Base-by-base conservation (phyloP, 1,140 invertebrate genomes). In the Euura saliciscinereae region DNA sequence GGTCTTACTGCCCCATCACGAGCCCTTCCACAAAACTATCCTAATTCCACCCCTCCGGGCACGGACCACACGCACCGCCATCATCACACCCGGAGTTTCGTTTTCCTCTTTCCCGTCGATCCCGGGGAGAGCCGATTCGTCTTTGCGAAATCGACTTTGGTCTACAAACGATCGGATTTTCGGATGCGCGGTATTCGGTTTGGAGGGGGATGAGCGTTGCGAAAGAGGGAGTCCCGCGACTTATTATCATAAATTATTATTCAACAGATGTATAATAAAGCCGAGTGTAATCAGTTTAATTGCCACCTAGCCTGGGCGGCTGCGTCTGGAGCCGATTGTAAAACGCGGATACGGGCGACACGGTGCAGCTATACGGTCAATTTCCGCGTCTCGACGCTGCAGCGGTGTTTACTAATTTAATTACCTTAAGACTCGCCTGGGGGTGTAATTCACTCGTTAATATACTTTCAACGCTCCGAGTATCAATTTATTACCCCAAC, bases 221-320 rank as follows among this genome's bases (percentile, higher is more conserved):
- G 28, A 28, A 28, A 28, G 28, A 28, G 28, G 28, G 51, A n/a
- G 51, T n/a, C 13, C 51, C 5, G 51, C 8, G 13, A 59, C 13
- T 59, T n/a, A 59, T 59, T 59, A n/a, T 8, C 51, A 59, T 59
- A 11, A 59, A 59, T 59, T 59, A 59, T 59, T 11, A 59, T 59
- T 59, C 51, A 59, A 59, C 51, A 59, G 51, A 8, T 59, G 8
- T 59, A 28, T 28, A 59, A 59, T 6, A 59, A 59, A 59, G 51
- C 10, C 8, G 51, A 59, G 51, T 59, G 51, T n/a, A 59, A 59
- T 59, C 51, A 59, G 51, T 59, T 59, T 59, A 59, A 59, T 59
- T 59, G 51, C 51, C 51, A 59, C 13, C 51, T 59, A 8, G 13
- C 51, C 51, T 28, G 28, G 28, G 28, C 28, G 28, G 28, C 28